A percentile compares a stretch with the other conserved stretches of the same genome.
Evolutionary conservation across 2,113 vertebrate species (phyloP).

Genomic region (Serilophus lunatus): DNA sequence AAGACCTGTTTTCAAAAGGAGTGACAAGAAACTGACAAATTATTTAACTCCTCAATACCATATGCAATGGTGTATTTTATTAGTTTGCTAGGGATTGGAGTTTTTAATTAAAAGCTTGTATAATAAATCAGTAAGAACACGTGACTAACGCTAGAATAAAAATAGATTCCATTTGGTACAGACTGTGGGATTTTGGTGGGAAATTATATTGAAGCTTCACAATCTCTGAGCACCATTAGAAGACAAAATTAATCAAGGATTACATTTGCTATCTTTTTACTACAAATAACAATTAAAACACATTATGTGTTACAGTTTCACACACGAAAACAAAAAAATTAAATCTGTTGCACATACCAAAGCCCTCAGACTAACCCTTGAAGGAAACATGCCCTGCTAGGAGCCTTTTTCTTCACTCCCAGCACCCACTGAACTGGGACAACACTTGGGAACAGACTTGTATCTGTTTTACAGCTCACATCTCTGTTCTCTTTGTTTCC

Average conservation of each 20-base stretch:
- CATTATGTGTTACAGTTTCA: not conserved
- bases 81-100: not conserved
- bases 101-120: not conserved
- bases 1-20: not conserved
- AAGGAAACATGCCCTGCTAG: not conserved
- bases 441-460: not conserved
- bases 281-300: not conserved
- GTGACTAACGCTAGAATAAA: not conserved
- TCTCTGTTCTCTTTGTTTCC: not conserved
- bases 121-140: not conserved
- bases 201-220: not conserved
- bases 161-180: not conserved
- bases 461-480: not conserved
- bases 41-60: not conserved
- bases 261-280: not conserved
- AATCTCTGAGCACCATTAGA: not conserved
- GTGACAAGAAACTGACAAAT: not conserved
- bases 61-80: not conserved
- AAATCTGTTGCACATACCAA: not conserved
- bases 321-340: not conserved
- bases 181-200: not conserved
- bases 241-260: not conserved
- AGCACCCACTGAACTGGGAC: not conserved
- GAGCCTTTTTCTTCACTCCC: not conserved
- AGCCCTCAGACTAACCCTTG: not conserved